Evolutionary conservation across 2,888 invertebrate species (phyloP).

Genomic region (Drosophila nigricruria): DNA sequence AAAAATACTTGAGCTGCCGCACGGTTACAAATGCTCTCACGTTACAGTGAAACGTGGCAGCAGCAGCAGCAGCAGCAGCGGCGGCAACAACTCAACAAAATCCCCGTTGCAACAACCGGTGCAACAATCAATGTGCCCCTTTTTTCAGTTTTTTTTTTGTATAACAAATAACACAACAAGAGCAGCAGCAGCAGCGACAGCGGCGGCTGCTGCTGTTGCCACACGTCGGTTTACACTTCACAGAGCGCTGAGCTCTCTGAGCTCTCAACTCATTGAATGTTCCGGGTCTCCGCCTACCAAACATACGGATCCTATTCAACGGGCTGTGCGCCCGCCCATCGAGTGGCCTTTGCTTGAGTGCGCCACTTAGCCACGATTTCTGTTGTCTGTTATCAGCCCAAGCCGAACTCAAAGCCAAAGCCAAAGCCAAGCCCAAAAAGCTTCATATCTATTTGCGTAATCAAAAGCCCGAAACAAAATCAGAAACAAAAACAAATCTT

Average conservation of each 20-base stretch:
- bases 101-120: conserved; percentile 21
- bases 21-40: conserved; percentile 75
- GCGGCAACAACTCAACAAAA: conserved; percentile 21
- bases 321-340: conserved; percentile 49
- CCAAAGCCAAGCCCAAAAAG: conserved; percentile 8
- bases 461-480: conserved; percentile 53
- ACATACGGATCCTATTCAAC: conserved; percentile 49
- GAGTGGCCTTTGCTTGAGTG: conserved; percentile 65
- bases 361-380: conserved; percentile 74
- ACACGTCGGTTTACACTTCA: conserved; percentile 79
- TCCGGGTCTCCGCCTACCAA: conserved; percentile 66
- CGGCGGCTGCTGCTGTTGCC: conserved; percentile 38
- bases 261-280: conserved; percentile 11
- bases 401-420: neutral
- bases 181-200: conserved; percentile 23
- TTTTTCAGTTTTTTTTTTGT: conserved; percentile 2
- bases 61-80: conserved; percentile 31
- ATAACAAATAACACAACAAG: conserved; percentile 12
- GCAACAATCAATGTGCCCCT: conserved; percentile 25
- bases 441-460: conserved; percentile 65
- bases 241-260: conserved; percentile 48
- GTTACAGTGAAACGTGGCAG: conserved; percentile 67
- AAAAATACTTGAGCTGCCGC: conserved; percentile 43
- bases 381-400: conserved; percentile 62
- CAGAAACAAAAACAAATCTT: conserved; percentile 16